Evolutionary conservation across 92 coral and sea anemone genomes (phyloP), one percentile per base, ranked within the genome.

Genomic region (Epizoanthus stellaris): DNA sequence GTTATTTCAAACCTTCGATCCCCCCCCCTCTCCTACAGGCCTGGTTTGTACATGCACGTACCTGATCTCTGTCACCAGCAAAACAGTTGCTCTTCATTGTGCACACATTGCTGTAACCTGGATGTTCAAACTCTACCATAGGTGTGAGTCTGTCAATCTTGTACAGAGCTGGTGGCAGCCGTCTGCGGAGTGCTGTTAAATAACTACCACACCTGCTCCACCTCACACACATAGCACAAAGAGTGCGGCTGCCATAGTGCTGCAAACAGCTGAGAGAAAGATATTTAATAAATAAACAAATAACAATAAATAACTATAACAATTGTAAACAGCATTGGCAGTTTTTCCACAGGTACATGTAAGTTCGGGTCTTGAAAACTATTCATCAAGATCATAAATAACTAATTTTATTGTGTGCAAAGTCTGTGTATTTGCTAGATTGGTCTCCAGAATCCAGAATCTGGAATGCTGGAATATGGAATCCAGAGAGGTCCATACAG

Each of bases 71-170:
- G 54, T 89, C 91, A 52, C 99, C 99, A 71, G 93, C 99, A 95
- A 96, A 96, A 80, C 98, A 94, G 70, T 93, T 95, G 70, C 97
- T 95, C 81, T 96, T 96, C 96, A 95, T 94, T 20, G 99, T 96
- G 58, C 98, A 95, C 45, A 92, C 90, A 82, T 96, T 96, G 56
- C 84, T 90, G 83, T 96, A 96, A n/a, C 99, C 99, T 57, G 95
- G 96, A 70, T 96, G 97, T 71, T 91, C 87, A 82, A 96, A 96
- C 86, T 96, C 97, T 60, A 91, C 90, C 80, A 96, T 63, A 23
- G 94, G 88, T 8, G 97, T 47, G 20, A 92, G 82, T 73, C 88
- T 87, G 62, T 88, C 90, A 49, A 96, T 85, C 40, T 88, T 93
- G 89, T 94, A 96, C 73, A 96, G 79, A 6, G 95, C 98, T 5